A percentile compares a stretch with the other conserved stretches of the same genome.
These are phyloP conservation scores for Oryzaephilus surinamensis DNA, from an alignment of 1,140 invertebrate species.

Conservation along the genomic window DNA sequence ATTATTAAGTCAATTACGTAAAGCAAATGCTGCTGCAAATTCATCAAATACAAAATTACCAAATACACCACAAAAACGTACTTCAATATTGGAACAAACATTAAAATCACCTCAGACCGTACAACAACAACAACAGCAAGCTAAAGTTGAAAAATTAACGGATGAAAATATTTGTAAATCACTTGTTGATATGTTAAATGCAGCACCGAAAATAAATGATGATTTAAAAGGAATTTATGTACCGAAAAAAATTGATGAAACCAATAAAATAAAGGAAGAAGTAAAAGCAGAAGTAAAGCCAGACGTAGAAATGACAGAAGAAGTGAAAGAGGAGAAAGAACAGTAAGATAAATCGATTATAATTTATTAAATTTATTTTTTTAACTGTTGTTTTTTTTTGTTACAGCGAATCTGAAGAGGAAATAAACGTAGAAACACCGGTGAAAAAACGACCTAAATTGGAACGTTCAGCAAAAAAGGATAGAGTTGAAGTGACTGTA, in stretches of 20 bases:
- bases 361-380: too few species aligned
- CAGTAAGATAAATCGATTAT: too few species aligned
- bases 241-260: conserved; percentile 5
- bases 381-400: too few species aligned
- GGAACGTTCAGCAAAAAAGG: conserved; percentile 42
- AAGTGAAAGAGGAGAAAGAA: too few species aligned
- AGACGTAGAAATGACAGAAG: too few species aligned
- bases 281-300: too few species aligned
- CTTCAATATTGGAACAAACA: conserved; percentile 42
- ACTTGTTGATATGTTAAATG: conserved; percentile 39
- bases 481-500: conserved; percentile 18
- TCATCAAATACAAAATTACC: conserved; percentile 16
- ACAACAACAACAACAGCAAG: neutral
- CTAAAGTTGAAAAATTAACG: conserved; percentile 7
- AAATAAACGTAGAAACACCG: conserved; percentile 3
- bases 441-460: conserved; percentile 8
- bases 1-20: conserved; percentile 51
- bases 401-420: too few species aligned
- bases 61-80: conserved; percentile 30
- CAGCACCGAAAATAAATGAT: conserved; percentile 1
- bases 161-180: conserved; percentile 43
- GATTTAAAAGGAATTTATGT: conserved; percentile 4
- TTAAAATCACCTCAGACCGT: conserved; percentile 31
- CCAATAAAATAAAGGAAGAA: conserved; percentile 8
- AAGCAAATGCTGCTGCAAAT: conserved; percentile 40